Percentiles rank a stretch among this genome's conserved stretches.
Evolutionary conservation across 2,797 vertebrate species (phyloP).

Genomic region (Dryobates pubescens): DNA sequence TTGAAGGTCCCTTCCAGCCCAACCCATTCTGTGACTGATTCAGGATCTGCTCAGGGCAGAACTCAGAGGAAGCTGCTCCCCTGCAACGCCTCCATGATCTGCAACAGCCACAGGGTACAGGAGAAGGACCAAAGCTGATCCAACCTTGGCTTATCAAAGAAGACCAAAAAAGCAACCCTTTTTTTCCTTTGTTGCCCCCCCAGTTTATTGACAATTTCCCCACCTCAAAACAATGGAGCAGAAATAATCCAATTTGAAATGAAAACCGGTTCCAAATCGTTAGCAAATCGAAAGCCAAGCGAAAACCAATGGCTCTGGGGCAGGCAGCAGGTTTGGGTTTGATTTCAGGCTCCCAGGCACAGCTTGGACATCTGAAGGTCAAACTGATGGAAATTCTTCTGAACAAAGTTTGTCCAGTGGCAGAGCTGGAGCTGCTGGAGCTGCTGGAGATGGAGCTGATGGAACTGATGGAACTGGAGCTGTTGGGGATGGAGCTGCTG

Average conservation of each 20-base stretch:
- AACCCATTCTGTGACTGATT: too few relatives aligned
- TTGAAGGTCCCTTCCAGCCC: too few relatives aligned
- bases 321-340: not conserved
- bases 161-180: not conserved
- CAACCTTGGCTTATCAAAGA: not conserved
- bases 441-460: too few relatives aligned
- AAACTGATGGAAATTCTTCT: constrained; percentile 2
- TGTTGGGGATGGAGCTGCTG: fast-evolving
- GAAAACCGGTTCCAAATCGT: not conserved
- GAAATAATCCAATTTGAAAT: constrained; percentile 26
- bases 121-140: not conserved
- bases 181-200: too few relatives aligned
- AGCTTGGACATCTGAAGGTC: constrained; percentile 5
- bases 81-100: not conserved
- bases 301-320: not conserved
- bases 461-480: fast-evolving
- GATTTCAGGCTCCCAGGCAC: not conserved
- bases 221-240: not conserved
- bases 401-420: fast-evolving
- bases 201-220: not conserved
- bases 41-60: not conserved
- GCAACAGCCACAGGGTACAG: not conserved
- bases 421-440: not conserved
- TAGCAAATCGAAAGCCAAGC: constrained; percentile 9
- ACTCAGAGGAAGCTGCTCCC: not conserved